Base-by-base conservation (phyloP, 2,113 vertebrate species). In the Gopherus evgoodei region DNA sequence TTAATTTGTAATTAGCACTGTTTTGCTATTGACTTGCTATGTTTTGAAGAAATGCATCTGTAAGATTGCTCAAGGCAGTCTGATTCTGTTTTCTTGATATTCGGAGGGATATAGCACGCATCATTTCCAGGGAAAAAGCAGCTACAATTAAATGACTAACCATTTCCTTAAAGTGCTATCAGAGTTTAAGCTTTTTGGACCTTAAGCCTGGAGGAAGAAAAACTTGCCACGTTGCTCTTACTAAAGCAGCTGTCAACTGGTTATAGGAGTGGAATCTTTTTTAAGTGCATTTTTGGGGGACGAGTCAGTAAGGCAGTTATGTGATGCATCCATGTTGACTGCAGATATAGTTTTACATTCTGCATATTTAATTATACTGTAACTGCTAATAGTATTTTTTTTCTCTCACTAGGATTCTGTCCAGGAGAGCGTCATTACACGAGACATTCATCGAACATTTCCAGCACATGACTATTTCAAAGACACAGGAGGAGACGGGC, bases 381-480 rank as follows among this genome's bases (percentile, higher is more conserved):
- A 88, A 59, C 80, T 2, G 24, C 84, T 96, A 54, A 94, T 52
- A 8, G 72, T 81, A 80, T 95, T 96, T 94, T 29, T 29, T 94
- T 91, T 42, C 92, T 83, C 75, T 94, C 96, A 4, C 96, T 54
- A 99, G 99, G 99, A 99, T 88, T 99, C 99, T 2, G 96, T 98
- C 85, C 99, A 99, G 91, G 99, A 99, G 88, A 98, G 98, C 16
- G 99, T 99, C 50, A 99, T 99, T 97, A 99, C 99, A 87, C 98
- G 99, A 96, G 99, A 99, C 95, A 99, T 99, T 97, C 99, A 99
- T 97, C 99, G 99, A 29, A 99, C 99, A 1, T 99, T 99, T 79
- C 99, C 99, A 24, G 99, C 99, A 76, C 99, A 99, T 8, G 99
- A 99, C 97, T 99, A 99, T 98, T 99, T 99, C 95, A 99, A 99